Percentiles rank a stretch among this genome's conserved stretches.
Evolutionary conservation across 2,888 invertebrate genomes (phyloP).

Genomic region (Lamellibrachia satsuma): DNA sequence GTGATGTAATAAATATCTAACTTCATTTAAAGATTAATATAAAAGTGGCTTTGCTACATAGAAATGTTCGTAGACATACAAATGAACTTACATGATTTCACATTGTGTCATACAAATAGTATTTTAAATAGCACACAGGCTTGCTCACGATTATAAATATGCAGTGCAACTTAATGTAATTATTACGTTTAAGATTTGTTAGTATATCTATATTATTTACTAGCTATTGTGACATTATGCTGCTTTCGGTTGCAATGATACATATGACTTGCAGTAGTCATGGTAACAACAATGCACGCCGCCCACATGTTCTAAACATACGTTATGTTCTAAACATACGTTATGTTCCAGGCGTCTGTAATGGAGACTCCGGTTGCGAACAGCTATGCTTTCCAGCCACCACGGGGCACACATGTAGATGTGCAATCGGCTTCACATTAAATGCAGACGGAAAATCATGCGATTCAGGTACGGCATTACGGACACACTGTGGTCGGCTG

Average conservation of each 20-base stretch:
- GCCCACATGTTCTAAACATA: neutral
- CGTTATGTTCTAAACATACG: neutral
- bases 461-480: neutral
- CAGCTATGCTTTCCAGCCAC: neutral
- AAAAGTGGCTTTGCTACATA: neutral
- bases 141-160: neutral
- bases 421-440: neutral
- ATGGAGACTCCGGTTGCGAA: neutral
- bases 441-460: neutral
- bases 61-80: neutral
- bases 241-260: neutral
- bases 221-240: too few species aligned
- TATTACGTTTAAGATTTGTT: neutral
- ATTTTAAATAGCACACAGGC: neutral
- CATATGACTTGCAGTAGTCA: neutral
- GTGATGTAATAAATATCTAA: neutral
- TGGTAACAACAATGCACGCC: neutral
- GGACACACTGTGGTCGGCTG: neutral
- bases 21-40: neutral
- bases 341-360: neutral
- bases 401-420: neutral
- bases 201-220: neutral
- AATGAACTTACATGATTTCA: neutral
- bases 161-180: neutral
- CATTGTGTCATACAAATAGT: neutral